A percentile compares a stretch with the other conserved stretches of the same genome.
These are phyloP conservation scores for Dynastes tityus DNA, from an alignment of 2,888 invertebrate genomes.

Conservation along the genomic window DNA sequence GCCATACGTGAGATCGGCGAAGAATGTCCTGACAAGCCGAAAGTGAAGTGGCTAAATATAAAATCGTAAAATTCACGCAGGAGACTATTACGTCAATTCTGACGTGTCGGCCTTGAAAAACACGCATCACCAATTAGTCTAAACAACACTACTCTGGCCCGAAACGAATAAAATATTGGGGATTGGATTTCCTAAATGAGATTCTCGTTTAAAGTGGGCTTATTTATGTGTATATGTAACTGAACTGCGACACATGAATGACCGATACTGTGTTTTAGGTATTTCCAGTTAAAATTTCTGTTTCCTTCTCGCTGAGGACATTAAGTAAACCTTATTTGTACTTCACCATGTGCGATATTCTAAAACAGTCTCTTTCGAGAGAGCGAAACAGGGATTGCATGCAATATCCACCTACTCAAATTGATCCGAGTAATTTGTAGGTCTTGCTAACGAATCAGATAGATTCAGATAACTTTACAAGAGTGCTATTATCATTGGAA, in stretches of 20 bases:
- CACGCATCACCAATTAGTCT: slow-evolving; percentile 31
- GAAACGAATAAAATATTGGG: not conserved
- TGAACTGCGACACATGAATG: too few species aligned
- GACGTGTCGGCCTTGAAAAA: slow-evolving; percentile 18
- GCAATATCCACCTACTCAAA: not conserved
- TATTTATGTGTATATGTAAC: not conserved
- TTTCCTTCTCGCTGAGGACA: too few species aligned
- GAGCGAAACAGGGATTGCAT: not conserved
- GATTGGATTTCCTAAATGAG: slow-evolving; percentile 4
- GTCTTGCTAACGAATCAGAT: not conserved
- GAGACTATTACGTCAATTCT: slow-evolving; percentile 4
- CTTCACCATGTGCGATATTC: not conserved
- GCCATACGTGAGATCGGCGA: slow-evolving; percentile 45
- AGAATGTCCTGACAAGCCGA: slow-evolving; percentile 9
- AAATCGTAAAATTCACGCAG: slow-evolving; percentile 14
- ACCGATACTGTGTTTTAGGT: too few species aligned
- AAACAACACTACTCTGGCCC: not conserved
- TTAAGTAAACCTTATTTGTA: too few species aligned
- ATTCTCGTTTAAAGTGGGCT: not conserved
- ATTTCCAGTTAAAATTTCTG: too few species aligned
- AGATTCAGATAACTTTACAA: not conserved
- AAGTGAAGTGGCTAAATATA: slow-evolving; percentile 38
- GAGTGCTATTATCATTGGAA: too few species aligned
- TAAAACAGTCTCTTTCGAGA: not conserved
- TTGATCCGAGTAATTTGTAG: not conserved